A percentile compares a stretch with the other conserved stretches of the same genome.
Conservation (phyloP, 2,113 vertebrate genomes). For the Macrotus californicus region DNA sequence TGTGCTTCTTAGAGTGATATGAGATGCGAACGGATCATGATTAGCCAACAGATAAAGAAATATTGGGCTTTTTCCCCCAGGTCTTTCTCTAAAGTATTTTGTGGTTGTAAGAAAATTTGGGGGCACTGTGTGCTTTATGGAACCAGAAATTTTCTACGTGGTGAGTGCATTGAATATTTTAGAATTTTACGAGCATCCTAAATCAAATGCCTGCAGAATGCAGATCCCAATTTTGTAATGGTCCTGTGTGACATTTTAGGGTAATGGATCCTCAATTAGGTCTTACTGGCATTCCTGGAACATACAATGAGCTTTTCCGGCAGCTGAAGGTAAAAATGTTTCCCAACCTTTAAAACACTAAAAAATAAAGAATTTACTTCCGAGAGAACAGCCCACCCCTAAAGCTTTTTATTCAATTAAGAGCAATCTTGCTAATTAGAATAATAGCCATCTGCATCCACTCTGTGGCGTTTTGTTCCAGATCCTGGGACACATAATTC, state of each 20-base stretch:
- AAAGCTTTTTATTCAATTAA: slow-evolving; percentile 36
- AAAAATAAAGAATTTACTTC: background rate
- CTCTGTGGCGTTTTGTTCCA: background rate
- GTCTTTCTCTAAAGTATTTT: background rate
- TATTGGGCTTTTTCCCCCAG: rapidly evolving
- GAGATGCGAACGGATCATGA: background rate
- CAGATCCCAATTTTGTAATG: slow-evolving; percentile 7
- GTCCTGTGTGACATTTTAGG: background rate
- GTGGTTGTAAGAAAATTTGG: background rate
- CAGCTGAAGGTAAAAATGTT: background rate
- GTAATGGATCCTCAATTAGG: background rate
- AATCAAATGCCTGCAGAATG: background rate
- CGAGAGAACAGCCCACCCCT: background rate
- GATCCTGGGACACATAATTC: background rate
- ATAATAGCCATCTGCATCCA: background rate
- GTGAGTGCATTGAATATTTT: background rate
- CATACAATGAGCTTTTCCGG: background rate
- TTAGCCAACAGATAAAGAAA: background rate
- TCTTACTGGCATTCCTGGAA: background rate
- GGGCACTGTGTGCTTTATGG: background rate
- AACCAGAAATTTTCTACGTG: background rate
- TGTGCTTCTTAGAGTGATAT: background rate
- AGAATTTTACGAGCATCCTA: slow-evolving; percentile 22
- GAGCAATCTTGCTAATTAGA: background rate
- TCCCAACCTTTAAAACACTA: background rate